Evolutionary conservation across 2,888 invertebrate species (phyloP).

Genomic region (Dicycla oo): DNA sequence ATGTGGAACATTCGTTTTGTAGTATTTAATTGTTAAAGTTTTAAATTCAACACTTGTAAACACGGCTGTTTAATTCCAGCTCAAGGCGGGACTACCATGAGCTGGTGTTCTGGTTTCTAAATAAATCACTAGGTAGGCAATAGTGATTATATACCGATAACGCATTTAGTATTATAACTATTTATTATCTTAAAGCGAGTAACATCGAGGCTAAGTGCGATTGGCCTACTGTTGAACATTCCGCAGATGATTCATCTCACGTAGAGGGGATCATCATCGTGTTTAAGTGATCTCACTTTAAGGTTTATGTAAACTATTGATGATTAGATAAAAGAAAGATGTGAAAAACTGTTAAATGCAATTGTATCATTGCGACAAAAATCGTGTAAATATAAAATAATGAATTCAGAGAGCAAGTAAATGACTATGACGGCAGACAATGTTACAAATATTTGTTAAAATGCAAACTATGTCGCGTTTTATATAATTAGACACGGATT

Average conservation of each 20-base stretch:
- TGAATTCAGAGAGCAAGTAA: constrained; percentile 45
- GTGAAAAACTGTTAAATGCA: constrained; percentile 39
- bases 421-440: constrained; percentile 32
- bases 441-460: constrained; percentile 33
- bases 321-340: constrained; percentile 58
- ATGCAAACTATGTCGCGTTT: constrained; percentile 35
- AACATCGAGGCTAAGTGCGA: constrained; percentile 58
- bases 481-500: constrained; percentile 20
- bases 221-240: constrained; percentile 60
- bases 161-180: constrained; percentile 68
- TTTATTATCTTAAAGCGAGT: constrained; percentile 50
- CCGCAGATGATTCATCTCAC: constrained; percentile 50
- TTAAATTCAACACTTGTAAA: constrained; percentile 25
- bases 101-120: constrained; percentile 28
- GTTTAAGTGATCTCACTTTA: constrained; percentile 83
- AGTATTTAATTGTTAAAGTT: constrained; percentile 59
- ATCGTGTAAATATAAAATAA: constrained; percentile 34
- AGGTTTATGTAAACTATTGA: constrained; percentile 69
- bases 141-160: constrained; percentile 45
- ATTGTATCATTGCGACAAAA: constrained; percentile 13
- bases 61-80: constrained; percentile 18
- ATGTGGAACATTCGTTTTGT: constrained; percentile 51
- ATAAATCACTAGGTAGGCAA: constrained; percentile 25
- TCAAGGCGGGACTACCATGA: constrained; percentile 1
- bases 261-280: constrained; percentile 56